Evolutionary conservation across 2,888 invertebrate genomes (phyloP), one percentile per base, ranked within the genome.

Genomic region (Himalopsyche japonica): DNA sequence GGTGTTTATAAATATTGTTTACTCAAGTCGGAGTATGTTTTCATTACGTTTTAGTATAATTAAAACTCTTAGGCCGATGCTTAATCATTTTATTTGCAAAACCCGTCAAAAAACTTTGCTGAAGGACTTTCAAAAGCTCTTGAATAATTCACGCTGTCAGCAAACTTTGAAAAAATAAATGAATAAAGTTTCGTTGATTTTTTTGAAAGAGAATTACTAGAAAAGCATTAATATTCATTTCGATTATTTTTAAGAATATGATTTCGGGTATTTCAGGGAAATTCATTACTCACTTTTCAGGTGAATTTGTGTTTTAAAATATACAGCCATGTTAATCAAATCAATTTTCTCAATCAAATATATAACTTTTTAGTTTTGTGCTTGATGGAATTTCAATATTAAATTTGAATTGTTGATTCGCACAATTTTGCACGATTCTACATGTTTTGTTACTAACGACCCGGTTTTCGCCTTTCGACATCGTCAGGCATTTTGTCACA

Each of bases 71-170:
- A 64, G 64, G 27, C 49, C 24, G 81, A 37, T 30, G 34, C 81
- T 81, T 64, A 81, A 64, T 81, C 81, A 64, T 49, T 81, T 81
- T 81, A 64, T 81, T 81, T 81, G 34, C 81, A 64, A 81, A 81
- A 34, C 37, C 81, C 81, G 57, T 81, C 81, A 64, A 81, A 81
- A 49, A 80, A 37, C 49, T 82, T 77, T 24, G 32, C 27, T 24
- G 18, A n/a, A 34, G 77, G 37, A 77, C 77, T 77, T 79, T 48
- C 30, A 18, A 30, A 48, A 79, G 47, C 48, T 48, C 43, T 79
- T 82, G 82, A 82, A 82, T 82, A 82, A 82, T 82, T 82, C 78
- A 82, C 27, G 20, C 76, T 27, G 82, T 70, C 82, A 43, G 78
- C 15, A 20, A 78, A 79, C 70, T 79, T 79, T 79, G 20, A 48